Evolutionary conservation across 2,888 invertebrate genomes (phyloP).

Genomic region (Sphecodes monilicornis): DNA sequence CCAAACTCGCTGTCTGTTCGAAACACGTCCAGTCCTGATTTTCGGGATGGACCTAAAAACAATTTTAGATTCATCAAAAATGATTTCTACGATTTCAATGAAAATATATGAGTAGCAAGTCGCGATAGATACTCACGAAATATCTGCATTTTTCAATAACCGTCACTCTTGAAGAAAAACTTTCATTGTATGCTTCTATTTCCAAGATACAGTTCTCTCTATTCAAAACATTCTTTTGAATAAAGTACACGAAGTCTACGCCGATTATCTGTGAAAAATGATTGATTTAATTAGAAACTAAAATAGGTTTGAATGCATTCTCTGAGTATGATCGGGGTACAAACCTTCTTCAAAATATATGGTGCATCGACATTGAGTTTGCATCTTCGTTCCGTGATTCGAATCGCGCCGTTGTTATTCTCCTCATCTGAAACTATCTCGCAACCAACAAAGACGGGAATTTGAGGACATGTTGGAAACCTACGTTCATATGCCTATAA

Average conservation of each 20-base stretch:
- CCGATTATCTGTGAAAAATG: conserved; percentile 91
- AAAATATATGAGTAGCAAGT: background rate
- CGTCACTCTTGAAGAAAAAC: conserved; percentile 92
- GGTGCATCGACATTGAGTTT: conserved; percentile 97
- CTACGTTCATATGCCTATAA: conserved; percentile 95
- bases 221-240: conserved; percentile 95
- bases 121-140: conserved; percentile 88
- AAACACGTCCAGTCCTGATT: conserved; percentile 98
- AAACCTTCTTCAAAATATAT: conserved; percentile 95
- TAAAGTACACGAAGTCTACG: conserved; percentile 95
- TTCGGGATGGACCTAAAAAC: conserved; percentile 93
- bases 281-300: background rate
- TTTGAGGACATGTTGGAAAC: conserved; percentile 97
- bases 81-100: too few relatives aligned
- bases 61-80: background rate
- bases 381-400: conserved; percentile 93
- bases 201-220: conserved; percentile 91
- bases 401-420: conserved; percentile 91
- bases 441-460: conserved; percentile 96
- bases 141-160: conserved; percentile 96
- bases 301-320: background rate
- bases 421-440: conserved; percentile 91
- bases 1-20: conserved; percentile 95
- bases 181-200: conserved; percentile 97
- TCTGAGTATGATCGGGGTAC: background rate